Evolutionary conservation across 2,797 vertebrate species (phyloP), one percentile per base, ranked within the genome.

Genomic region (Poliocrania exsul): DNA sequence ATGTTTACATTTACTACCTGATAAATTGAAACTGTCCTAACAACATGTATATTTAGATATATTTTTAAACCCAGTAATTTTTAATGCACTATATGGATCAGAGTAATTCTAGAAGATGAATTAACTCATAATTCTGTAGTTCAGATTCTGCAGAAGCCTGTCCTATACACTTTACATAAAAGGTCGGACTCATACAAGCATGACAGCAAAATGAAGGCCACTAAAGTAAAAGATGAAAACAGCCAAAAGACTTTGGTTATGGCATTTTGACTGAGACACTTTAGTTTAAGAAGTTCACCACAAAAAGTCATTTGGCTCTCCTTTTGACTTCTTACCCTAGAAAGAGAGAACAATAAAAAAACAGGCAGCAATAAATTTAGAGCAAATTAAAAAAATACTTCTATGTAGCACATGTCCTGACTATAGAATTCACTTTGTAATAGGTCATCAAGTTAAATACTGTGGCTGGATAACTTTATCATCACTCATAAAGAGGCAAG

Each of bases 341-440:
- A 91, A 94, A 93, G 65, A 83, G 37, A 93, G 82, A 95, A 86
- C 62, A 94, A 81, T 83, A 93, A 88, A 81, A 96, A 94, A 91
- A 90, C 44, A 70, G 80, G 70, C 66, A 93, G 91, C 49, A 96
- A 96, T 75, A 92, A 93, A 93, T 96, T 83, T 86, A 95, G 81
- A 96, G 44, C 91, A 96, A 90, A 94, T 86, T 93, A 38, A 62
- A 89, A 86, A 91, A 92, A 90, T 8, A 61, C 40, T 86, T 85
- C 10, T 72, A 96, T 92, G 84, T 87, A 95, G 79, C 92, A 90
- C 92, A 92, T 93, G 81, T 56, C 77, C 87, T 93, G 79, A 91
- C 87, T 90, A n/a, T 18, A 78, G 80, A 88, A 94, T 88, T 81
- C 77, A 84, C 37, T 79, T 62, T 88, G 51, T 91, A 91, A 85